These are phyloP conservation scores for Hydrolagus colliei DNA, from an alignment of 2,797 vertebrate species.

Conservation along the genomic window DNA sequence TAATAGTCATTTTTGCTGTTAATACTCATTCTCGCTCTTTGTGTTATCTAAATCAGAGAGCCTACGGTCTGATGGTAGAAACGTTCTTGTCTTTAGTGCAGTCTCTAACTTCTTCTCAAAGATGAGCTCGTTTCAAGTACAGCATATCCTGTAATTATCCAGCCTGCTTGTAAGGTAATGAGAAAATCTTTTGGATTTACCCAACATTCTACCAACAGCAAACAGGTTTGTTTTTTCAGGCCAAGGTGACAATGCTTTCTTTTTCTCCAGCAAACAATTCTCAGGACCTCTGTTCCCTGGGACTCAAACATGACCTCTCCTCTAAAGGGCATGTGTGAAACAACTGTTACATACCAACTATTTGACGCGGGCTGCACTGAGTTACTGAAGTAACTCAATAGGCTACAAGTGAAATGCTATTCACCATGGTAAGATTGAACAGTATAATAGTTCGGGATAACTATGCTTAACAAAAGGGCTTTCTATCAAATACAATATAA, in stretches of 20 bases:
- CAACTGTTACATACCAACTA: slow-evolving; percentile 38
- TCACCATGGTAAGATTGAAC: slow-evolving; percentile 40
- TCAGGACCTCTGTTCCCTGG: slow-evolving; percentile 6
- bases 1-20: too few species aligned
- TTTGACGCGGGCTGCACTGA: slow-evolving; percentile 32
- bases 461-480: neutral
- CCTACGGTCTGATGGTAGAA: slow-evolving; percentile 33
- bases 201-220: neutral
- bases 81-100: slow-evolving; percentile 51
- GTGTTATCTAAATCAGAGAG: neutral
- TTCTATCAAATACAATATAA: neutral
- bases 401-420: slow-evolving; percentile 37
- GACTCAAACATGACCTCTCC: slow-evolving; percentile 33
- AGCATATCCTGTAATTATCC: neutral
- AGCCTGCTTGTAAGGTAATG: neutral
- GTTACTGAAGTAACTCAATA: slow-evolving; percentile 38
- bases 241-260: slow-evolving; percentile 26
- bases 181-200: neutral
- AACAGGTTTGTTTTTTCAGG: slow-evolving; percentile 29
- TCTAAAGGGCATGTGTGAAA: slow-evolving; percentile 35
- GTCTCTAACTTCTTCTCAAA: slow-evolving; percentile 78
- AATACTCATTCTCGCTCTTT: neutral
- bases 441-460: slow-evolving; percentile 33
- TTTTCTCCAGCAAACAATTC: neutral
- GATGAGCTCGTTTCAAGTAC: slow-evolving; percentile 45